Base-by-base conservation (phyloP, 2,888 invertebrate species). In the Metellina segmentata region DNA sequence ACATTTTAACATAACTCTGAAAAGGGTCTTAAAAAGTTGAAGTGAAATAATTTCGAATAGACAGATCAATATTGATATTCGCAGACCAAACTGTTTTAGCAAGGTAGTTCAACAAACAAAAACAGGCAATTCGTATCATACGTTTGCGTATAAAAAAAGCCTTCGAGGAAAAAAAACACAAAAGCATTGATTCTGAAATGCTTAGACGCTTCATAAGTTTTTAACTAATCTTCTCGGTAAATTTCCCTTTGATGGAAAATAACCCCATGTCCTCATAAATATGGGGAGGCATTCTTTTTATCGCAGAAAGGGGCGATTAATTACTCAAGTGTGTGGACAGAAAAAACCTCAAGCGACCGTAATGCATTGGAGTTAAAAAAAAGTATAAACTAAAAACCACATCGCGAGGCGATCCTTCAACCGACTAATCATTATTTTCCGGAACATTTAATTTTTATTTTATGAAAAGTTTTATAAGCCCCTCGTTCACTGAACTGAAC, bases 401-500 rank as follows among this genome's bases (percentile, higher is more conserved):
- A 8, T 2, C 34, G n/a, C n/a, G 34, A n/a, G 16, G 61, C 19
- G 61, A 79, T 79, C 16, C 53, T 61, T 79, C 49, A 16, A 16
- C 53, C 61, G 19, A 79, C 61, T 79, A 79, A 79, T 79, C 79
- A 61, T 79, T 79, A 48, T 79, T 61, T 79, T 79, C 20, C 61
- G 79, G 61, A 34, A 49, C 79, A 79, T 79, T 79, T 79, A 79
- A 79, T 79, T 79, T 79, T 61, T 61, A 19, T 77, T 51, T 61
- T 34, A 6, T 61, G 49, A 77, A 77, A 61, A 79, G 13, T 61
- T 34, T 34, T 34, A 79, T 34, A 79, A 79, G 53, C 61, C 34
- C 53, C 13, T 20, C 79, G 20, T 61, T 61, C 61, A 19, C 19
- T 20, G 61, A 6, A 72, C 72, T 72, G 72, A 19, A 49, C 48